Conservation (phyloP, 2,113 vertebrate genomes). For the Elgaria multicarinata region DNA sequence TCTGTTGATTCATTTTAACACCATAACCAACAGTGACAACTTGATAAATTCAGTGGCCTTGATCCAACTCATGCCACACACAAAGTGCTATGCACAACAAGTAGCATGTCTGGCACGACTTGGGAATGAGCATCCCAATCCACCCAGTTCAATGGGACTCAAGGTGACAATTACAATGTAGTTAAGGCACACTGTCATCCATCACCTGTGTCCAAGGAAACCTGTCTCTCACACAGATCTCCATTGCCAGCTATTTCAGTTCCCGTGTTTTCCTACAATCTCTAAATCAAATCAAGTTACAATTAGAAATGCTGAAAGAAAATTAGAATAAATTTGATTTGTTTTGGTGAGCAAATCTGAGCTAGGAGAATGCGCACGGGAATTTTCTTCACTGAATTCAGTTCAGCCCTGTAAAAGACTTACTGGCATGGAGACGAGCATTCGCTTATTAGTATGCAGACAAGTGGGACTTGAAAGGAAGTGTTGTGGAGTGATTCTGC, state of each 20-base stretch:
- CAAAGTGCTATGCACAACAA: neutral
- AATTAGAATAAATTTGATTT: neutral
- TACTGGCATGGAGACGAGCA: neutral
- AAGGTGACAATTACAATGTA: neutral
- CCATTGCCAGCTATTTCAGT: neutral
- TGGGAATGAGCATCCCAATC: no score
- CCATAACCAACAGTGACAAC: neutral
- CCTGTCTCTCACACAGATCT: no score
- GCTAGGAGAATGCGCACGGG: neutral
- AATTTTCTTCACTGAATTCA: neutral
- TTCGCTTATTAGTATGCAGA: neutral
- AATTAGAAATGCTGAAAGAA: no score
- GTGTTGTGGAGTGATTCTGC: no score
- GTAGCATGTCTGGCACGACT: no score
- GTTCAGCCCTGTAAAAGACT: neutral
- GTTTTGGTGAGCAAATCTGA: neutral
- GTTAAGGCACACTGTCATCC: neutral
- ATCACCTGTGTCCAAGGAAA: neutral
- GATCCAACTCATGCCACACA: neutral
- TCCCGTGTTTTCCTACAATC: neutral
- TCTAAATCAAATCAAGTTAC: neutral
- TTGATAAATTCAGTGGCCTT: neutral
- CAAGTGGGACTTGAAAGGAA: no score
- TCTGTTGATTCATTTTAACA: neutral
- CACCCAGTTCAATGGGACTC: neutral